Evolutionary conservation across 2,888 invertebrate species (phyloP), one percentile per base, ranked within the genome.

Genomic region (Cephus sareptanus): DNA sequence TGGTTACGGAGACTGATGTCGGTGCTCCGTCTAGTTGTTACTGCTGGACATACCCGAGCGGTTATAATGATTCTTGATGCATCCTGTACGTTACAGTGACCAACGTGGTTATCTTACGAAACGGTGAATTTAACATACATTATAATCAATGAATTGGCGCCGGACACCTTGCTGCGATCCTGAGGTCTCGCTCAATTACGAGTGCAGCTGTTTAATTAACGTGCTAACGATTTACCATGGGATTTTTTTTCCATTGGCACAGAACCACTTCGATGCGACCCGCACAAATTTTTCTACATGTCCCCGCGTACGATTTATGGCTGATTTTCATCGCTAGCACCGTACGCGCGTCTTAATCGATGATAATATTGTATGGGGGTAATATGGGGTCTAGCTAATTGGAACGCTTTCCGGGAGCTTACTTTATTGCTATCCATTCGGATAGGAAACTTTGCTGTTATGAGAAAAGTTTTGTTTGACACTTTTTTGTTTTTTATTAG

Each of bases 121-220:
- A 81, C 76, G 81, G 79, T 79, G 81, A 83, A 81, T 85, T 85
- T 83, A 83, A 85, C 81, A 81, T 75, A 81, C 81, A 80, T 83
- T 82, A 81, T 80, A 84, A 86, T 85, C 85, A 86, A 85, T 85
- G 84, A 86, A 86, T 82, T 84, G 83, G 83, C 80, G 81, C 75
- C 81, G 80, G 82, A 81, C 82, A 81, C 82, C 82, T 81, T 78
- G 9, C 56, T 56, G 9, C 9, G 23, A 56, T 56, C 56, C 56
- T 23, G 23, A 23, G 56, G 23, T 56, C 76, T 75, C 79, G 78
- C 79, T 81, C 82, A 79, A 81, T 83, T 80, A 79, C 80, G 75
- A 78, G 74, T 69, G 69, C 73, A 73, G 78, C 75, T 79, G 78
- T 81, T 83, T 80, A 82, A 83, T 84, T 82, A 83, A 82, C 82